Conservation (phyloP, 2,113 vertebrate genomes). For the Dryoscopus gambensis region DNA sequence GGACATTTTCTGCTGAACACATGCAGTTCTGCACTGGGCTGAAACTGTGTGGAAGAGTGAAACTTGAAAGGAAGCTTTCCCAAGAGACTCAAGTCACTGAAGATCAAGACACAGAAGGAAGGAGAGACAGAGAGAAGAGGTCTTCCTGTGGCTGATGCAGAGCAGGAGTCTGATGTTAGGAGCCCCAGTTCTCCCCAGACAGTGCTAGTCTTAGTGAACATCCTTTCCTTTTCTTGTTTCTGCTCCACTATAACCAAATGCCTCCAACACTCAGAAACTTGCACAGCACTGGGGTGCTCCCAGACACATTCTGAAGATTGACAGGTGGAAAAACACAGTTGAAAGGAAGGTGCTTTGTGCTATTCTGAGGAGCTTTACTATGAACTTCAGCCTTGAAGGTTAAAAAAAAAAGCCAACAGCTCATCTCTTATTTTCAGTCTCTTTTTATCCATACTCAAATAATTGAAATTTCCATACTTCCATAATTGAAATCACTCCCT, state of each 20-base stretch:
- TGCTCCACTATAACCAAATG: background rate
- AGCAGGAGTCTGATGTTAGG: background rate
- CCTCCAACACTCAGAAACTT: background rate
- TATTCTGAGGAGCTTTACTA: background rate
- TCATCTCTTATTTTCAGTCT: background rate
- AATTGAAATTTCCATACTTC: background rate
- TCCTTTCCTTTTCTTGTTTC: background rate
- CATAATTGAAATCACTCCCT: background rate
- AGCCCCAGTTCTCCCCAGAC: background rate
- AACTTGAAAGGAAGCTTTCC: background rate
- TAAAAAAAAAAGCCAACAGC: background rate
- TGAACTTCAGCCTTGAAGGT: background rate
- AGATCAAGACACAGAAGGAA: background rate
- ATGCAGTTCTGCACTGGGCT: background rate
- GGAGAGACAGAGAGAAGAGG: background rate
- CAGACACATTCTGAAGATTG: background rate
- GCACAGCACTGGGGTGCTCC: background rate
- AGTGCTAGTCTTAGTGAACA: background rate
- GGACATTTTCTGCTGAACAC: slow-evolving; percentile 5
- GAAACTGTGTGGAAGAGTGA: background rate
- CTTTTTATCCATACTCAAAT: background rate
- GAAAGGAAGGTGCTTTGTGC: background rate
- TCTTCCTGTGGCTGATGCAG: background rate
- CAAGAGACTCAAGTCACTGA: background rate
- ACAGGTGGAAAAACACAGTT: background rate